These are phyloP conservation scores for Drosophila lacicola DNA, from an alignment of 2,888 invertebrate species.

Conservation along the genomic window DNA sequence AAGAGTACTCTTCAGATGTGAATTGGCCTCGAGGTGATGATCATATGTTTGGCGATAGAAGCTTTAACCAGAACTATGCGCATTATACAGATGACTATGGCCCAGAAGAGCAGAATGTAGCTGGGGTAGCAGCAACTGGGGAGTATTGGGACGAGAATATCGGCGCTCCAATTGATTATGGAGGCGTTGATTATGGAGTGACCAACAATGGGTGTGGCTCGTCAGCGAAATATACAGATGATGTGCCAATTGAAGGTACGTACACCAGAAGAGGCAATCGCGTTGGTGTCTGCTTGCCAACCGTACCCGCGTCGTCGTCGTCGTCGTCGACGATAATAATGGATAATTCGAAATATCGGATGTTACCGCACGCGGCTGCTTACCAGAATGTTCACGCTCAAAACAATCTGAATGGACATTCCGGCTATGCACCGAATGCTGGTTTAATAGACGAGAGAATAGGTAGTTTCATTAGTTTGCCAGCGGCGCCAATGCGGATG, in stretches of 20 bases:
- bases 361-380: constrained; percentile 66
- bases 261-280: constrained; percentile 58
- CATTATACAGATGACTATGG: constrained; percentile 31
- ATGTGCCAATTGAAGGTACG: constrained; percentile 72
- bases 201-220: constrained; percentile 69
- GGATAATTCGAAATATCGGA: constrained; percentile 61
- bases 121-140: constrained; percentile 7
- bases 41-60: constrained; percentile 9
- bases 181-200: constrained; percentile 33
- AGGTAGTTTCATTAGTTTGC: constrained; percentile 87
- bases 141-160: constrained; percentile 58
- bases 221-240: neutral
- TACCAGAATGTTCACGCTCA: constrained; percentile 39
- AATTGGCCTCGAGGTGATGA: constrained; percentile 25
- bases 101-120: constrained; percentile 4
- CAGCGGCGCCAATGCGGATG: constrained; percentile 70
- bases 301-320: constrained; percentile 57
- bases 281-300: constrained; percentile 73
- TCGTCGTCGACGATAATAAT: neutral
- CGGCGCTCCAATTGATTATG: constrained; percentile 21
- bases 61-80: constrained; percentile 39
- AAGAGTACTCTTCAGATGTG: constrained; percentile 11
- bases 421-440: constrained; percentile 45
- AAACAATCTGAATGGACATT: constrained; percentile 49
- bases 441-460: constrained; percentile 90